These are phyloP conservation scores for Nymphalis c-album DNA, from an alignment of 2,888 invertebrate species.

Conservation along the genomic window DNA sequence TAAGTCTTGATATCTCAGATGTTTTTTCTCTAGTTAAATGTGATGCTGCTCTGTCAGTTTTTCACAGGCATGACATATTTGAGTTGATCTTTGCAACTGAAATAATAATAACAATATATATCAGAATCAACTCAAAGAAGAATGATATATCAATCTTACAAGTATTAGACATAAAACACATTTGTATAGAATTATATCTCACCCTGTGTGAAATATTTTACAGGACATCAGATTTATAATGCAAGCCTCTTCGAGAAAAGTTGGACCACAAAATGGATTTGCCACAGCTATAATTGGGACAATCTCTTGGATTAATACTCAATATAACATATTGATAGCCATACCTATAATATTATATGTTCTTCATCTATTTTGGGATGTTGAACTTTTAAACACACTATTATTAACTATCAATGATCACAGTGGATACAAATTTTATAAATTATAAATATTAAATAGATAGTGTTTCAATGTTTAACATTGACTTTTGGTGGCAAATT, in stretches of 20 bases:
- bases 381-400: no score
- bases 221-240: neutral
- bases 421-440: no score
- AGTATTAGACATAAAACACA: neutral
- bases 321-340: no score
- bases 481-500: no score
- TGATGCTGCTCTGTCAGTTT: constrained; percentile 1
- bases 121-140: neutral
- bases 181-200: neutral
- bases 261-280: neutral
- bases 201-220: no score
- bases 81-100: neutral
- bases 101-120: constrained; percentile 3
- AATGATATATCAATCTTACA: neutral
- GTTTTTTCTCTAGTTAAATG: neutral
- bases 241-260: neutral
- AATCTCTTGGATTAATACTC: no score
- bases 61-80: neutral
- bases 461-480: no score
- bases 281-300: neutral
- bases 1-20: neutral
- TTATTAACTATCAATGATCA: no score
- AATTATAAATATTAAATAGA: no score
- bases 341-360: no score
- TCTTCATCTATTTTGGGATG: no score